These are phyloP conservation scores for Apis laboriosa DNA, from an alignment of 1,140 invertebrate species.

Conservation along the genomic window DNA sequence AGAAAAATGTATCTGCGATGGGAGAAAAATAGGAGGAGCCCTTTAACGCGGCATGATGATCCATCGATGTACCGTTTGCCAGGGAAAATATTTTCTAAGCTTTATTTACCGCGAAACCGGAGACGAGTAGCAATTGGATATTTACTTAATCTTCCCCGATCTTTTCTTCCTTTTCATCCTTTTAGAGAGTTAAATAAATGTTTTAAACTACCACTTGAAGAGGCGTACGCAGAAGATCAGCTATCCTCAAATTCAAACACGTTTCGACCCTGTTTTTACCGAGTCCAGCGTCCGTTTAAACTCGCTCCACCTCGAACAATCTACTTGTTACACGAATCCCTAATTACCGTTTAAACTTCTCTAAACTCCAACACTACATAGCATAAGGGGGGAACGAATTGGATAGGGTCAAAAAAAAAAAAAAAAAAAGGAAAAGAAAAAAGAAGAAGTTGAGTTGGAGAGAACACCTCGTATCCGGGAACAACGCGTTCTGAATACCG, in stretches of 20 bases:
- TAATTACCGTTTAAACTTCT: conserved; percentile 30
- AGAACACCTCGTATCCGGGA: background rate
- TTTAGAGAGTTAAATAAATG: no score
- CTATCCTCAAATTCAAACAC: background rate
- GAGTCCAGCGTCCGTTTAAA: background rate
- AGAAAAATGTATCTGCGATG: conserved; percentile 41
- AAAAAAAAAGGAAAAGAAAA: no score
- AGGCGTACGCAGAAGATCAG: no score
- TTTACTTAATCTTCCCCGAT: no score
- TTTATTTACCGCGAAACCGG: background rate
- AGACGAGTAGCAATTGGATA: background rate
- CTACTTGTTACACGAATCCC: conserved; percentile 8
- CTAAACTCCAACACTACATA: background rate
- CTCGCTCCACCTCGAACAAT: background rate
- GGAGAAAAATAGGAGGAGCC: conserved; percentile 33
- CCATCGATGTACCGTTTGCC: background rate
- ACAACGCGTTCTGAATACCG: conserved; percentile 44
- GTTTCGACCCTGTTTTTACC: background rate
- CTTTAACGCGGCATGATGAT: conserved; percentile 7
- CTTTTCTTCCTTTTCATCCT: no score
- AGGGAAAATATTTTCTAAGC: no score
- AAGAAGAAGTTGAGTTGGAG: conserved; percentile 1
- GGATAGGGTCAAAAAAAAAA: no score
- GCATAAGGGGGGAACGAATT: no score
- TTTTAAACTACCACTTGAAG: no score